A percentile compares a stretch with the other conserved stretches of the same genome.
These are phyloP conservation scores for Ondatra zibethicus DNA, from an alignment of 2,113 vertebrate genomes.

Conservation along the genomic window DNA sequence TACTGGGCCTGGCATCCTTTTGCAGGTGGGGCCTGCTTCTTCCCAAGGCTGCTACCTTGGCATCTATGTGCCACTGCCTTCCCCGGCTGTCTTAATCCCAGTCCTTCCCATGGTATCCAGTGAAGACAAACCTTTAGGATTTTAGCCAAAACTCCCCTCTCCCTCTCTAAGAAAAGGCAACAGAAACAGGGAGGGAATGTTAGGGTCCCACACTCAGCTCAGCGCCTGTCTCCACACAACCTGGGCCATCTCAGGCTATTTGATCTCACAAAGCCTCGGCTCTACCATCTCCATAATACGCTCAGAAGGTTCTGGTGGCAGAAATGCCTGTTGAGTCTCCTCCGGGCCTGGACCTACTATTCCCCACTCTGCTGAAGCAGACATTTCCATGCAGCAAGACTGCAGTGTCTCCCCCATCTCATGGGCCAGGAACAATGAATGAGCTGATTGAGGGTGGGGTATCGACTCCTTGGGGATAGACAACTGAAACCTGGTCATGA, in stretches of 20 bases:
- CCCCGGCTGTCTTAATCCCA: rapidly evolving
- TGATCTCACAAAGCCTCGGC: not conserved
- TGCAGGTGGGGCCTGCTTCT: not conserved
- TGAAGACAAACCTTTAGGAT: not conserved
- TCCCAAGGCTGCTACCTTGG: not conserved
- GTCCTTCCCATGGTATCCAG: rapidly evolving
- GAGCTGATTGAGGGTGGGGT: not conserved
- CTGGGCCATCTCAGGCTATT: rapidly evolving
- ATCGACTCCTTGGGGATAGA: not conserved
- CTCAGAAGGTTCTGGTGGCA: not conserved
- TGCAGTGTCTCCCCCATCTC: not conserved
- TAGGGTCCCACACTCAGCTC: not conserved
- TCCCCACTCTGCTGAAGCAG: not conserved
- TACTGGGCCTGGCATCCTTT: not conserved
- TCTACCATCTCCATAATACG: rapidly evolving
- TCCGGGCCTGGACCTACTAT: not conserved
- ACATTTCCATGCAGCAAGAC: no score
- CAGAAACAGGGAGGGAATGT: rapidly evolving
- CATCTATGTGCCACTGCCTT: not conserved
- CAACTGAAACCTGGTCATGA: rapidly evolving
- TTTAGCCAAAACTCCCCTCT: not conserved
- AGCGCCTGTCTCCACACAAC: rapidly evolving
- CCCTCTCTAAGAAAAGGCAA: not conserved
- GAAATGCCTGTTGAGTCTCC: not conserved
- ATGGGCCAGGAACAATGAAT: not conserved